These are phyloP conservation scores for Danio tinwini DNA, from an alignment of 2,797 vertebrate species.

Conservation along the genomic window DNA sequence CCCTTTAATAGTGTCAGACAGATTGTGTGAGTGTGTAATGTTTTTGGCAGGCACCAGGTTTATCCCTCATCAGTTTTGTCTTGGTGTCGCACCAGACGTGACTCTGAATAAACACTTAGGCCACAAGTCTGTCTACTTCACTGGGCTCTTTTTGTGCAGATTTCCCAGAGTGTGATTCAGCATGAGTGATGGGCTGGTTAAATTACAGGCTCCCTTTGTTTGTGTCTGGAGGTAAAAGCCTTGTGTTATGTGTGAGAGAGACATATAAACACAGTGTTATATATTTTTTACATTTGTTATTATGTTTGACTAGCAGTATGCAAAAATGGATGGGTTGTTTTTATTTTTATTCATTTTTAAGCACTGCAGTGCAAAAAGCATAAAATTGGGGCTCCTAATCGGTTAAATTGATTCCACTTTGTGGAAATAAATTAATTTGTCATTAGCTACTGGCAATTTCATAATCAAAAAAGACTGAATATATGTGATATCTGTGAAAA, in stretches of 20 bases:
- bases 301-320: not conserved
- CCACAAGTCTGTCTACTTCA: not conserved
- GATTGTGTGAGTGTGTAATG: not conserved
- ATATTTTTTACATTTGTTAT: not conserved
- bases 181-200: not conserved
- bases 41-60: not conserved
- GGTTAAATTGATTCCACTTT: not conserved
- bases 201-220: constrained; percentile 17
- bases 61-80: not conserved
- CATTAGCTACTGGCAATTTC: too few species aligned
- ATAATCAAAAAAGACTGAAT: too few species aligned
- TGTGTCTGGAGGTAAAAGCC: not conserved
- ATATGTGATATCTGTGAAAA: too few species aligned
- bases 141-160: not conserved
- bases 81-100: not conserved
- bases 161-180: constrained; percentile 30
- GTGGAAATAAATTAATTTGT: not conserved
- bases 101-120: constrained; percentile 24
- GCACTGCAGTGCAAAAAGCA: not conserved
- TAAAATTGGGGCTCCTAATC: not conserved
- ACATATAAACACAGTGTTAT: not conserved
- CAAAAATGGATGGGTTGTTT: not conserved
- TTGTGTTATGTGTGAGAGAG: not conserved
- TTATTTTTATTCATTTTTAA: constrained; percentile 8
- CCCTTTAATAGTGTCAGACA: not conserved